These are phyloP conservation scores for Neuroterus valhalla DNA, from an alignment of 1,140 invertebrate species.

Conservation along the genomic window DNA sequence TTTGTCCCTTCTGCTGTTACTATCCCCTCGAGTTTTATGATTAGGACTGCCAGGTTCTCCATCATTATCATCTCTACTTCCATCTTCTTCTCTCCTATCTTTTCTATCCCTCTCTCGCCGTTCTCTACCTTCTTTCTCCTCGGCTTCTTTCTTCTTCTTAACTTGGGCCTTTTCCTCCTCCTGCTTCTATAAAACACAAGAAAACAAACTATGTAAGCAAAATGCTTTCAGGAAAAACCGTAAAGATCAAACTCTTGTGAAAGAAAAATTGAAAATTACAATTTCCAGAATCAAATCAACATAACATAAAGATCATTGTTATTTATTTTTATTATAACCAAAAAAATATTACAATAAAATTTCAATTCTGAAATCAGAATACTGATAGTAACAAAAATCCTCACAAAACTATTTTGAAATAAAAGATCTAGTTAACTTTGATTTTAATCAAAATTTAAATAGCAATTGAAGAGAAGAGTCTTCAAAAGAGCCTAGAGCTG, in stretches of 20 bases:
- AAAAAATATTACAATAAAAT: not conserved
- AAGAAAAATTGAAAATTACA: not conserved
- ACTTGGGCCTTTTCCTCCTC: conserved; percentile 79
- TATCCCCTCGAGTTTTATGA: conserved; percentile 66
- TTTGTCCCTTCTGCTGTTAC: conserved; percentile 69
- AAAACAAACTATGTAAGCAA: conserved; percentile 38
- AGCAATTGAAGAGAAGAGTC: too few relatives aligned
- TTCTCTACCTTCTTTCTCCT: conserved; percentile 73
- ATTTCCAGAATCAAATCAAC: not conserved
- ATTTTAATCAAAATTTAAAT: not conserved
- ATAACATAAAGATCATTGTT: too few relatives aligned
- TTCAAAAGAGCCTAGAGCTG: too few relatives aligned
- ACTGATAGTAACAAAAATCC: not conserved
- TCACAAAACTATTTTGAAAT: not conserved
- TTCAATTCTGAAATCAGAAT: not conserved
- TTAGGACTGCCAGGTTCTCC: conserved; percentile 71
- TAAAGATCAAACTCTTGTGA: conserved; percentile 17
- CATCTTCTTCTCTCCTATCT: conserved; percentile 62
- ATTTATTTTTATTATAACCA: too few relatives aligned
- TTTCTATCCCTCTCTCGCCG: conserved; percentile 71
- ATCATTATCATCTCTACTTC: conserved; percentile 72
- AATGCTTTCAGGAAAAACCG: not conserved
- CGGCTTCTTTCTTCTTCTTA: conserved; percentile 75
- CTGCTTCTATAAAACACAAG: conserved; percentile 79
- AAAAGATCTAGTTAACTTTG: not conserved